A percentile compares a stretch with the other conserved stretches of the same genome.
Evolutionary conservation across 2,113 vertebrate genomes (phyloP).

Genomic region (Mandrillus leucophaeus): DNA sequence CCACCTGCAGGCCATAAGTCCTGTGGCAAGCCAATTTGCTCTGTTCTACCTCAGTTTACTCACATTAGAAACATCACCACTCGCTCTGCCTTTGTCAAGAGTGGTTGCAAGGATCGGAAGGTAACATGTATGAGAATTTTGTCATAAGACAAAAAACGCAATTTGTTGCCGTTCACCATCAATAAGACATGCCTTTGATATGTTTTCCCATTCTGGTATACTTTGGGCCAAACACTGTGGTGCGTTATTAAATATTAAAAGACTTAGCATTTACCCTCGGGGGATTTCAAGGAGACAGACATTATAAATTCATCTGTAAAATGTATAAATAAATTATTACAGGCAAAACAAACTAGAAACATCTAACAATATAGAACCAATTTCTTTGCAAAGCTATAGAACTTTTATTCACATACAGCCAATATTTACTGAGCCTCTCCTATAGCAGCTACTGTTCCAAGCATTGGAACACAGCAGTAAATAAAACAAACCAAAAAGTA

Average conservation of each 20-base stretch:
- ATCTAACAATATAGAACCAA: background rate
- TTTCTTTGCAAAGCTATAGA: background rate
- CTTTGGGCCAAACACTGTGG: background rate
- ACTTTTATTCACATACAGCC: background rate
- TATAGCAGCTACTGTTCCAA: background rate
- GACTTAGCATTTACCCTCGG: background rate
- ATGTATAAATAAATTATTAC: slow-evolving; percentile 48
- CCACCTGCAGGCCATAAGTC: background rate
- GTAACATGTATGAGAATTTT: background rate
- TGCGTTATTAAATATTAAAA: slow-evolving; percentile 42
- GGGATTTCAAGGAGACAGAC: background rate
- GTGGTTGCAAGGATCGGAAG: background rate
- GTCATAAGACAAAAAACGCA: slow-evolving; percentile 14
- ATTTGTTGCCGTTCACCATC: background rate
- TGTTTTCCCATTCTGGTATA: background rate
- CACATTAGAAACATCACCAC: background rate
- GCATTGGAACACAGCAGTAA: background rate
- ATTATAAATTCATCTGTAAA: slow-evolving; percentile 10
- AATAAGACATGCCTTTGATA: background rate
- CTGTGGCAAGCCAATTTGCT: background rate
- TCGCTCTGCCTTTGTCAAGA: background rate
- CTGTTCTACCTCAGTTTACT: background rate
- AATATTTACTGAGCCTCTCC: slow-evolving; percentile 27
- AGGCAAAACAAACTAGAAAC: slow-evolving; percentile 30
- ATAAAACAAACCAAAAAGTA: background rate